phyloP scores from a whole-genome alignment of 1,140 invertebrate species.

The Listronotus oregonensis region DNA sequence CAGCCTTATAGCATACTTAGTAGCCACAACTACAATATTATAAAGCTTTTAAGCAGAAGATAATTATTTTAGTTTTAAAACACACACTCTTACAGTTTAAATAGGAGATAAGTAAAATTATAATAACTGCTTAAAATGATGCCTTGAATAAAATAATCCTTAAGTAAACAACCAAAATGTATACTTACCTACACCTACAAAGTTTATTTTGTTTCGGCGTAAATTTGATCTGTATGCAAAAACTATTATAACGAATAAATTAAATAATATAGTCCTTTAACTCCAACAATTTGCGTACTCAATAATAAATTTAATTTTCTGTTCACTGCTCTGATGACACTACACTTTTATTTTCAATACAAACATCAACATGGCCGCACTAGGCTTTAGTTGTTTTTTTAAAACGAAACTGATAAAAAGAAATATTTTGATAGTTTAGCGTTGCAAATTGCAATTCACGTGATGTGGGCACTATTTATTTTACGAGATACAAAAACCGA shows the following conservation, averaged over 20 bases:
- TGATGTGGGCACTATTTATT: slow-evolving; percentile 10
- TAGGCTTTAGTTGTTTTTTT: slow-evolving; percentile 4
- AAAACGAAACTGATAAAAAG: slow-evolving; percentile 5
- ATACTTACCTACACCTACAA: no score
- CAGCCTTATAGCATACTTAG: neutral
- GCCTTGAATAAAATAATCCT: no score
- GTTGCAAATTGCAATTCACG: slow-evolving; percentile 15
- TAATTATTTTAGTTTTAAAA: no score
- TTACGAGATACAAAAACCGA: slow-evolving; percentile 2
- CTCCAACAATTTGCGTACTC: slow-evolving; percentile 1
- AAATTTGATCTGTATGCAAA: no score
- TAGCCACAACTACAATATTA: neutral
- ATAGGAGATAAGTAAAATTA: no score
- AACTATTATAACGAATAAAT: no score
- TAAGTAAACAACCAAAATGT: no score
- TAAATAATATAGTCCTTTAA: neutral
- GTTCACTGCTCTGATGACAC: slow-evolving; percentile 37
- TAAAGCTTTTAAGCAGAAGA: no score
- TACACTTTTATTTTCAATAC: slow-evolving; percentile 39
- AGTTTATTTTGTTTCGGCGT: no score
- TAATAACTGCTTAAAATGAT: no score
- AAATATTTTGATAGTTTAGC: neutral
- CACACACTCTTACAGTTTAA: no score
- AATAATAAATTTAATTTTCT: slow-evolving; percentile 23
- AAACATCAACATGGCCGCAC: slow-evolving; percentile 37